These are phyloP conservation scores for Aplocera efformata DNA, from an alignment of 2,888 invertebrate species.

Conservation along the genomic window DNA sequence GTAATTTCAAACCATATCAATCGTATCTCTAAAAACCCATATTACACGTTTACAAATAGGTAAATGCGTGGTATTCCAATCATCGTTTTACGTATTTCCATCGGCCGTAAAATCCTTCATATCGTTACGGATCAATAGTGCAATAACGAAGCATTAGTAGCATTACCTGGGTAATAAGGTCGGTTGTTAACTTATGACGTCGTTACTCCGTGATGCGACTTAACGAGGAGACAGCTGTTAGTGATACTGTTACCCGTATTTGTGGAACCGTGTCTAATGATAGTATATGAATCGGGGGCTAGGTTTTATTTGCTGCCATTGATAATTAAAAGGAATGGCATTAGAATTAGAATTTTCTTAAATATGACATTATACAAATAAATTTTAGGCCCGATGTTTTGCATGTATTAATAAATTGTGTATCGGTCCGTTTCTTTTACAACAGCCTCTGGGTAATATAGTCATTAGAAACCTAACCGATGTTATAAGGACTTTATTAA, in stretches of 20 bases:
- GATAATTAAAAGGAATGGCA: too few relatives aligned
- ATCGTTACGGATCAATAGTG: slow-evolving; percentile 30
- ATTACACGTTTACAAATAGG: background rate
- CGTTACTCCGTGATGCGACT: slow-evolving; percentile 42
- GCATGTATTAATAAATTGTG: too few relatives aligned
- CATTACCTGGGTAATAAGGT: slow-evolving; percentile 45
- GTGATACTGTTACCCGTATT: slow-evolving; percentile 31
- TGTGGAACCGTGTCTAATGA: slow-evolving; percentile 19
- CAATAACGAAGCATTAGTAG: slow-evolving; percentile 52
- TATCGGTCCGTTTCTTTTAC: too few relatives aligned
- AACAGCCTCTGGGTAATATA: too few relatives aligned
- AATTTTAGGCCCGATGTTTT: too few relatives aligned
- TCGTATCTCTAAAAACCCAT: too few relatives aligned
- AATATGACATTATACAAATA: too few relatives aligned
- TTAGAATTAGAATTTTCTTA: too few relatives aligned
- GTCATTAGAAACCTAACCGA: too few relatives aligned
- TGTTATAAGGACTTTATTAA: too few relatives aligned
- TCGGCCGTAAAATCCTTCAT: slow-evolving; percentile 10
- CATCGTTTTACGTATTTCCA: background rate
- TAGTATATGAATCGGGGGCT: background rate
- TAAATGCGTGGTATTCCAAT: background rate
- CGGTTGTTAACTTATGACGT: slow-evolving; percentile 51
- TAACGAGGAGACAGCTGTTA: slow-evolving; percentile 46
- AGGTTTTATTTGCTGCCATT: too few relatives aligned
- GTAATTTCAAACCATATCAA: too few relatives aligned